Conservation (phyloP, 2,113 vertebrate species). For the Phyllostomus hastatus region DNA sequence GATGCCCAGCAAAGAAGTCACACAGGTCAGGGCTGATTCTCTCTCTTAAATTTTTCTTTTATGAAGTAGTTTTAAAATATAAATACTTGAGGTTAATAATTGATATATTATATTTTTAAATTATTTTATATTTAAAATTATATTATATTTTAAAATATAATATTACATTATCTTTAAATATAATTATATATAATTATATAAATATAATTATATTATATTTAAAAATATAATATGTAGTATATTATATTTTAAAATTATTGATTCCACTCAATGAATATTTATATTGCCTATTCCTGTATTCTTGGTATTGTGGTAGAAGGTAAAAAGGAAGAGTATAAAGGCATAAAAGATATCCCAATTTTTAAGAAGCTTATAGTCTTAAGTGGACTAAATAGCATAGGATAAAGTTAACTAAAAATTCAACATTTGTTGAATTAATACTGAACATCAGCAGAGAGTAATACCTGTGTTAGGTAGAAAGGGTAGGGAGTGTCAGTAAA, state of each 20-base stretch:
- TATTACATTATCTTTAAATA: no score
- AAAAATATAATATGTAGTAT: not conserved
- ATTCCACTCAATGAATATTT: not conserved
- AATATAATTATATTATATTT: no score
- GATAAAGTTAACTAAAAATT: not conserved
- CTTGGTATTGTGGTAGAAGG: not conserved
- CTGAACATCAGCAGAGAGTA: not conserved
- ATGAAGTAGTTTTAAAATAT: not conserved
- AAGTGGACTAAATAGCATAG: not conserved
- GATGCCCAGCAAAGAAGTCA: no score
- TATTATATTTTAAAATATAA: no score
- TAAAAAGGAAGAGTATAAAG: not conserved
- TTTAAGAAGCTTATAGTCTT: not conserved
- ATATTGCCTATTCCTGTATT: not conserved
- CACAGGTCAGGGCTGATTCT: not conserved
- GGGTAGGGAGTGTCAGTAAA: not conserved
- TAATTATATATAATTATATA: no score
- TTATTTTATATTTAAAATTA: not conserved
- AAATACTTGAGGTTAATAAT: not conserved
- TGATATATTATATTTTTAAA: not conserved
- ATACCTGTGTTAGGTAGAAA: not conserved
- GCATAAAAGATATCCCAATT: not conserved
- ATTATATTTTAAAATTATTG: conserved; percentile 16
- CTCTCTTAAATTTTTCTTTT: not conserved
- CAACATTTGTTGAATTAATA: not conserved